Evolutionary conservation across 2,797 vertebrate genomes (phyloP).

Genomic region (Lithobates pipiens): DNA sequence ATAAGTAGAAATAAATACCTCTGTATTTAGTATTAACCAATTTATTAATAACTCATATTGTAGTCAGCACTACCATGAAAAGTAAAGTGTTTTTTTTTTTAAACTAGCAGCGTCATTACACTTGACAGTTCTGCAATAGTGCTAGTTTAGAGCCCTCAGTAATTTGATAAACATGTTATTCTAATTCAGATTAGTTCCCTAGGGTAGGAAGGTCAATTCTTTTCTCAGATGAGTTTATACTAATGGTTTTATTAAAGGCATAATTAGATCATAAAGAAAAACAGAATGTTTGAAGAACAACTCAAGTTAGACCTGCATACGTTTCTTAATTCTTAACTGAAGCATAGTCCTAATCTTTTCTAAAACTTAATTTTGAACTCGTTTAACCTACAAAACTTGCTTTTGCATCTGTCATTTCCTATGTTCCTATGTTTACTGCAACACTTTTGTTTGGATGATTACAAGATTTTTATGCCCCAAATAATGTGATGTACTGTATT

Average conservation of each 20-base stretch:
- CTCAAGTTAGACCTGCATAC: background rate
- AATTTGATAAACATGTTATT: conserved; percentile 52
- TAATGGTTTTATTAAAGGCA: conserved; percentile 4
- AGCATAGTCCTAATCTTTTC: too few species aligned
- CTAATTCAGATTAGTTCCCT: conserved; percentile 1
- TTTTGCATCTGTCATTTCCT: too few species aligned
- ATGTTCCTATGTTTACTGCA: too few species aligned
- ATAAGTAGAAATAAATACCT: background rate
- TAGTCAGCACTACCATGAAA: background rate
- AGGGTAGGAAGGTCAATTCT: conserved; percentile 10
- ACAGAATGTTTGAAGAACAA: background rate
- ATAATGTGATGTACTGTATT: too few species aligned
- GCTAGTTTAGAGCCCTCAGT: background rate
- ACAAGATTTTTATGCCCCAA: too few species aligned
- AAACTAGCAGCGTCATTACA: background rate
- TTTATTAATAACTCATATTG: background rate
- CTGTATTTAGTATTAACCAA: conserved; percentile 17
- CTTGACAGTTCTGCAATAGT: conserved; percentile 30
- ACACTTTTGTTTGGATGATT: too few species aligned
- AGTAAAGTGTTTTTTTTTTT: conserved; percentile 4
- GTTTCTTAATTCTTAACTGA: background rate
- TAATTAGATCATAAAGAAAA: background rate
- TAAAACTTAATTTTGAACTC: too few species aligned
- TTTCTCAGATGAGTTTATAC: conserved; percentile 1
- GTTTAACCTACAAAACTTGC: too few species aligned